phyloP scores from a whole-genome alignment of 2,113 vertebrate species.

The Gallinago paraguaiae region DNA sequence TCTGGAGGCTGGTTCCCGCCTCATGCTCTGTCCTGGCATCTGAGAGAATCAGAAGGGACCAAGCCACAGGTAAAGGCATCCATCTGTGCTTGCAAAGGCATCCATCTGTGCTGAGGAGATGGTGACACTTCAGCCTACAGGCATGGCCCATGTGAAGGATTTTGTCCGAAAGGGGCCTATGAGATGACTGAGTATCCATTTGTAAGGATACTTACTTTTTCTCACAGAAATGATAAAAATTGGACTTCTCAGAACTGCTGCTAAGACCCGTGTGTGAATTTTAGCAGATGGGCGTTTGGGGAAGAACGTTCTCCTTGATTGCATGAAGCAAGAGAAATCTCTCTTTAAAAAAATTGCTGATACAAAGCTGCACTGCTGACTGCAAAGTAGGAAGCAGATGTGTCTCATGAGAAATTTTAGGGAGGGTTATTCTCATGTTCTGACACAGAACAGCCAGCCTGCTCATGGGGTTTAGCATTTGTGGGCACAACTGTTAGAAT shows the following conservation, averaged over 20 bases:
- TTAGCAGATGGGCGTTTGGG: neutral
- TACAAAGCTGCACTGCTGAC: neutral
- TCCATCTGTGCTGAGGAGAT: fast-evolving
- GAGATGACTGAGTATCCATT: neutral
- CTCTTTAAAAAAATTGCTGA: neutral
- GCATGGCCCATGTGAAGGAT: neutral
- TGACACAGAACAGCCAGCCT: neutral
- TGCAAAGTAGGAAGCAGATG: neutral
- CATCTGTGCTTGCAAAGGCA: too few relatives aligned
- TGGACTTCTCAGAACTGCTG: neutral
- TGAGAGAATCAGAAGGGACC: fast-evolving
- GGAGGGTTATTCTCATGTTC: neutral
- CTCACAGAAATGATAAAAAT: neutral
- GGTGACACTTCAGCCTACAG: fast-evolving
- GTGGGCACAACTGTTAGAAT: neutral
- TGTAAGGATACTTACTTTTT: neutral
- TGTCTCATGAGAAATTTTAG: neutral
- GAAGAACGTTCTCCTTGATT: neutral
- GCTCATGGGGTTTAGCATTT: neutral
- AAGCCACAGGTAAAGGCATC: neutral
- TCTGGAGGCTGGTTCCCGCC: neutral
- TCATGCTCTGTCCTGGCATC: fast-evolving
- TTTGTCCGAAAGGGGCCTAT: neutral
- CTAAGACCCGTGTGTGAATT: neutral
- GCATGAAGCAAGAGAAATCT: neutral